Evolutionary conservation across 2,888 invertebrate species (phyloP), one percentile per base, ranked within the genome.

Genomic region (Lepidochitona cinerea): DNA sequence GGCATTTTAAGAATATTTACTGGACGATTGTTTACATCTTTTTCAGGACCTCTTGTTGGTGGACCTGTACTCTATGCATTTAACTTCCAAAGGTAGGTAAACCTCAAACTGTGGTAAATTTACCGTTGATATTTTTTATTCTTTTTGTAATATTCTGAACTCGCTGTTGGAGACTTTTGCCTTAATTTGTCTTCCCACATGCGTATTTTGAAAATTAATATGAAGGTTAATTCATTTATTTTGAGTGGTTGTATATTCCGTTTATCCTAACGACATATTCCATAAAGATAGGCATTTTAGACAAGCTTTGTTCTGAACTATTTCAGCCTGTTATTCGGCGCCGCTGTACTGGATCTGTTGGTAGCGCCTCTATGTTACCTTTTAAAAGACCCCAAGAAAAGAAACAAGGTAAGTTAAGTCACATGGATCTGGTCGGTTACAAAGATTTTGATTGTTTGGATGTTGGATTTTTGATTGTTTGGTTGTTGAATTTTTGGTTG

Each of bases 1-100:
- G 9, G 9, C 41, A 49, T n/a, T 49, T n/a, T 5, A 49, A 49
- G 23, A 49, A 23, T 26, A 59, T 26, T 4, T 4, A 32, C 23
- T 26, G 4, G 32, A 1, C 14, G 1, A 23, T 29, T 29, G 4
- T 59, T 59, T 29, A 4, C 29, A 2, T 59, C 36, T 23, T 3
- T 53, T 66, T 23, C 59, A 77, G 79, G 79, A 35, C 79, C 79
- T 3, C 53, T 79, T n/a, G 70, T 79, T 49, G 79, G 79, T 5
- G 79, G 79, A 0, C 74, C 76, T 1, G 69, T 79, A 18, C 52
- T 75, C 0, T 79, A 72, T 69, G 37, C 41, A n/a, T 71, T 72
- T 37, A 75, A 75, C 7, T 77, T 79, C 66, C 53, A 75, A 65
- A 64, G 54, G 78, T 76, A 68, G 37, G 76, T 76, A 54, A 29